These are phyloP conservation scores for Myripristis murdjan DNA, from an alignment of 2,797 vertebrate genomes.

Conservation along the genomic window DNA sequence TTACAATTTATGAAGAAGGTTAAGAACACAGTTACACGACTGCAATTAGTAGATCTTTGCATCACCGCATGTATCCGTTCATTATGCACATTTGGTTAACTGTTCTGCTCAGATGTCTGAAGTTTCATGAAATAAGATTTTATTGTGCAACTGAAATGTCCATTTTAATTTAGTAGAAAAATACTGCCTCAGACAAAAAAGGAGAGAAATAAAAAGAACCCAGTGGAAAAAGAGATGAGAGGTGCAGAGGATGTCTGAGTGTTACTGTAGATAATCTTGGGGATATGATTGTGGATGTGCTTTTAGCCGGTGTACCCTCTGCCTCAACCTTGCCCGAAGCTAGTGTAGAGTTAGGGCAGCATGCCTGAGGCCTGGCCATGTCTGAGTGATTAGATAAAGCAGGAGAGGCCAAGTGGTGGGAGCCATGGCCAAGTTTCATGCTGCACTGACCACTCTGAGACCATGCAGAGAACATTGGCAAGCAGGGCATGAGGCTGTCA, in stretches of 20 bases:
- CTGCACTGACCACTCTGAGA: conserved; percentile 59
- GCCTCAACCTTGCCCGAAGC: conserved; percentile 84
- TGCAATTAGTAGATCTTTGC: conserved; percentile 28
- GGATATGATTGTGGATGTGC: conserved; percentile 73
- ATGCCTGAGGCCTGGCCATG: conserved; percentile 77
- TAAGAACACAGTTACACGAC: conserved; percentile 28
- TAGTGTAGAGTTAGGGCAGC: conserved; percentile 75
- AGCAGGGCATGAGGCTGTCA: conserved; percentile 34
- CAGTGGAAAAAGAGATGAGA: conserved; percentile 37
- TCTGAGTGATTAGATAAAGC: conserved; percentile 86
- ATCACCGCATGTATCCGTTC: conserved; percentile 11
- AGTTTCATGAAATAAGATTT: conserved; percentile 27
- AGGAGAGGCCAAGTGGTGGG: conserved; percentile 74
- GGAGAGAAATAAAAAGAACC: conserved; percentile 37
- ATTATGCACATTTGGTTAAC: conserved; percentile 41
- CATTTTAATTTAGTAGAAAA: conserved; percentile 37
- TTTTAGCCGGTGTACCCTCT: conserved; percentile 75
- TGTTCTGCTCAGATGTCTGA: conserved; percentile 18
- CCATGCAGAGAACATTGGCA: conserved; percentile 31
- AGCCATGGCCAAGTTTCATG: conserved; percentile 71
- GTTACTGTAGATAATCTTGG: conserved; percentile 73
- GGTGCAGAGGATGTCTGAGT: conserved; percentile 47
- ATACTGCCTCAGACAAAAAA: neutral
- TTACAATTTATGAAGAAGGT: conserved; percentile 31
- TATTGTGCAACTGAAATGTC: conserved; percentile 13